These are phyloP conservation scores for Sternarchorhynchus goeldii DNA, from an alignment of 2,797 vertebrate species.

Conservation along the genomic window DNA sequence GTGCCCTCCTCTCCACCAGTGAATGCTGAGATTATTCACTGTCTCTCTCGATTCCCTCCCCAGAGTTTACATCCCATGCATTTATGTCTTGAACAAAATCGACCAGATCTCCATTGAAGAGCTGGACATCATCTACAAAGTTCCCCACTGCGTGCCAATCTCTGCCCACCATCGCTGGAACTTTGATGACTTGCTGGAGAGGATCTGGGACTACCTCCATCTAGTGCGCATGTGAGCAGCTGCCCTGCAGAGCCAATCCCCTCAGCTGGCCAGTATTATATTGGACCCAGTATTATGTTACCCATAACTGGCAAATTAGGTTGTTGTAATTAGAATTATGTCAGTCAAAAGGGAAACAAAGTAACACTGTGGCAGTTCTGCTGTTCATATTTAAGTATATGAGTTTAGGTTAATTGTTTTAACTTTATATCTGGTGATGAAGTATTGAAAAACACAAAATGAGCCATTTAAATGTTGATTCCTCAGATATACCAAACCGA, in stretches of 20 bases:
- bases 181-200: slow-evolving; percentile 96
- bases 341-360: too few relatives aligned
- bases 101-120: slow-evolving; percentile 99
- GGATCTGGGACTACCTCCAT: slow-evolving; percentile 93
- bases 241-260: not conserved
- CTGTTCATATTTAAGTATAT: too few relatives aligned
- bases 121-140: slow-evolving; percentile 97
- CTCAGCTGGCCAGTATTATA: too few relatives aligned
- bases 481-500: slow-evolving; percentile 96
- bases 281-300: too few relatives aligned
- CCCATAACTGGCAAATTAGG: too few relatives aligned
- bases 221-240: slow-evolving; percentile 93
- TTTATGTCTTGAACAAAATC: slow-evolving; percentile 98
- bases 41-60: slow-evolving; percentile 26
- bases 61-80: slow-evolving; percentile 97
- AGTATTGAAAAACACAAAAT: too few relatives aligned
- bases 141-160: slow-evolving; percentile 96
- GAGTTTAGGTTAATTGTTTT: too few relatives aligned
- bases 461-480: slow-evolving; percentile 9
- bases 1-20: not conserved
- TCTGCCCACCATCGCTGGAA: slow-evolving; percentile 99
- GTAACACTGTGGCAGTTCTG: too few relatives aligned
- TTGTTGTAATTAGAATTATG: too few relatives aligned
- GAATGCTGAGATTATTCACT: not conserved
- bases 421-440: too few relatives aligned